Evolutionary conservation across 2,797 vertebrate species (phyloP).

Genomic region (Leucoraja ocellata): DNA sequence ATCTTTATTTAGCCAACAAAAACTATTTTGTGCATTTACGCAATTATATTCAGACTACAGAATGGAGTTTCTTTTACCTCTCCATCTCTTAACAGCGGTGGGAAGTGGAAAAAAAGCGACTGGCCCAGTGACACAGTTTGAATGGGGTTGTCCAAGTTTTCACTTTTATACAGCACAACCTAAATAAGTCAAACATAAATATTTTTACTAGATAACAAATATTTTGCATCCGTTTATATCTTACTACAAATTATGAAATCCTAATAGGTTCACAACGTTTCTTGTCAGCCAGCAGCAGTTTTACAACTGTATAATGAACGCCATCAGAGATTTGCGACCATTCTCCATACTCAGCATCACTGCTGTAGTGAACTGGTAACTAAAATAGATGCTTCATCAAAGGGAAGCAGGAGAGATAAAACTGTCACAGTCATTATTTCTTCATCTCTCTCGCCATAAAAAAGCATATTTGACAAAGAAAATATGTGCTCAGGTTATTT

Average conservation of each 20-base stretch:
- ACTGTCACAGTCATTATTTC: not conserved
- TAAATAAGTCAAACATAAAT: conserved; percentile 46
- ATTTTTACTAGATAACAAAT: not conserved
- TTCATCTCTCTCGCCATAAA: not conserved
- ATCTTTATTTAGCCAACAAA: not conserved
- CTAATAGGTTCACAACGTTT: not conserved
- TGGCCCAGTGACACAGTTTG: conserved; percentile 87
- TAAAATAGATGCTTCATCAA: not conserved
- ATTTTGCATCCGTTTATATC: not conserved
- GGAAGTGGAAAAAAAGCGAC: conserved; percentile 93
- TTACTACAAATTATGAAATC: not conserved
- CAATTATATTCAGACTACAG: not conserved
- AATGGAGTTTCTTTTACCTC: conserved; percentile 64
- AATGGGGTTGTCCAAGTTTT: conserved; percentile 91
- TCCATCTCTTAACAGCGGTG: conserved; percentile 82
- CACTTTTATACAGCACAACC: conserved; percentile 92
- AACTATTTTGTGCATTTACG: not conserved
- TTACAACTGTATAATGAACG: not conserved
- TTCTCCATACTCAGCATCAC: not conserved
- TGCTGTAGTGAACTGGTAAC: too few species aligned
- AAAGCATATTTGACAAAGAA: not conserved
- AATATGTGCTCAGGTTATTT: not conserved
- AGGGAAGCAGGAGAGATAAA: not conserved
- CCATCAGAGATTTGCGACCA: not conserved
- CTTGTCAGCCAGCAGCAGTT: not conserved